Evolutionary conservation across 2,113 vertebrate species (phyloP).

Genomic region (Chamaetylas fuelleborni): DNA sequence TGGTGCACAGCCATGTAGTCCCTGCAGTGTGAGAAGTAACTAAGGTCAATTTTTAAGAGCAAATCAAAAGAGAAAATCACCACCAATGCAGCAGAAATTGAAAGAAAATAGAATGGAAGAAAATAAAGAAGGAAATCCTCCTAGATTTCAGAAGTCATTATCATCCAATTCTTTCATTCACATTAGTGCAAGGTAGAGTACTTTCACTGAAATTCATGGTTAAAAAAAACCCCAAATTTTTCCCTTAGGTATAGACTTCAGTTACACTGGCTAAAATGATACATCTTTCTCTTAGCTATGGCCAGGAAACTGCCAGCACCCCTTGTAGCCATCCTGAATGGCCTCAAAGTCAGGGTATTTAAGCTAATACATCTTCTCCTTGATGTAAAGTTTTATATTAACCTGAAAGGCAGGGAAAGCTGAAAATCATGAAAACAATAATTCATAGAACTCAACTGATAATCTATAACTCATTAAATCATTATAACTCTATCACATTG

Average conservation of each 20-base stretch:
- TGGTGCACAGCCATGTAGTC: neutral
- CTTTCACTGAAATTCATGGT: neutral
- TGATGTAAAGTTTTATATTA: neutral
- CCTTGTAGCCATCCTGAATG: neutral
- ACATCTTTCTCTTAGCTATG: neutral
- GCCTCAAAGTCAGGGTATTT: neutral
- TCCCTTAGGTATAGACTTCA: neutral
- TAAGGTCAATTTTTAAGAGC: neutral
- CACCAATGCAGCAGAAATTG: neutral
- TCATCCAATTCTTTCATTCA: neutral
- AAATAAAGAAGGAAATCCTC: neutral
- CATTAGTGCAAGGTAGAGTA: neutral
- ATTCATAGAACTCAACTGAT: neutral
- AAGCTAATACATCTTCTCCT: neutral
- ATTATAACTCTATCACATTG: neutral
- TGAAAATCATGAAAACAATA: neutral
- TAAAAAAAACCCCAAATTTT: neutral
- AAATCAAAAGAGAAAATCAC: neutral
- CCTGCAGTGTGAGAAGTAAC: neutral
- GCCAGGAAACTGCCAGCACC: accelerated
- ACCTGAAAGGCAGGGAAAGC: neutral
- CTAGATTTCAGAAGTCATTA: neutral
- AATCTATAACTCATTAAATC: slow-evolving; percentile 11
- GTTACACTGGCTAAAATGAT: neutral
- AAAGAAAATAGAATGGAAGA: neutral